A percentile compares a stretch with the other conserved stretches of the same genome.
These are phyloP conservation scores for Lottia gigantea DNA, from an alignment of 2,888 invertebrate species.

Conservation along the genomic window DNA sequence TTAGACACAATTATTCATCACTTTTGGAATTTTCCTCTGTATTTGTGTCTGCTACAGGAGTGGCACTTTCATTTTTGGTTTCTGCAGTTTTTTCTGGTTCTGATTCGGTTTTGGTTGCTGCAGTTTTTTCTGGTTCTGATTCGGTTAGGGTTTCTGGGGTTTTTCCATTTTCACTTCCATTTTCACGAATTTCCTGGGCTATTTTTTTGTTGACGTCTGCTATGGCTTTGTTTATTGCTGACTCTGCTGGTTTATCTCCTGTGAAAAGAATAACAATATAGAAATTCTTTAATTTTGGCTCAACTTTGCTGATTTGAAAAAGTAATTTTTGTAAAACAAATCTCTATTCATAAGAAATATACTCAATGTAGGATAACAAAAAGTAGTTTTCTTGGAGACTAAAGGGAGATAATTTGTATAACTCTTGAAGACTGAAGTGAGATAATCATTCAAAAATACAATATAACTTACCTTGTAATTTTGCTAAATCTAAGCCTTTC, in stretches of 20 bases:
- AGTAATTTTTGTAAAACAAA: too few relatives aligned
- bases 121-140: slow-evolving; percentile 24
- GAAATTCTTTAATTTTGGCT: too few relatives aligned
- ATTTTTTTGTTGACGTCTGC: slow-evolving; percentile 60
- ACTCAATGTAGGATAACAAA: too few relatives aligned
- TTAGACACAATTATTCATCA: too few relatives aligned
- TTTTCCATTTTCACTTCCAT: not conserved
- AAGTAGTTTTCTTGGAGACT: too few relatives aligned
- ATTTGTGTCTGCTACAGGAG: not conserved
- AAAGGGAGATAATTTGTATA: too few relatives aligned
- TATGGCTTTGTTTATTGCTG: slow-evolving; percentile 64
- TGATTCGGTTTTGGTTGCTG: slow-evolving; percentile 14
- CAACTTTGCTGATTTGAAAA: too few relatives aligned
- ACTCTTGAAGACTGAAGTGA: too few relatives aligned
- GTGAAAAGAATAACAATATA: slow-evolving; percentile 8
- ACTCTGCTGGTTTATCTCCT: slow-evolving; percentile 61
- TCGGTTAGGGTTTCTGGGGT: slow-evolving; percentile 15
- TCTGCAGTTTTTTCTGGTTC: slow-evolving; percentile 12
- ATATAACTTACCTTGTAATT: slow-evolving; percentile 43
- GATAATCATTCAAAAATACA: too few relatives aligned
- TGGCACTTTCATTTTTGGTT: slow-evolving; percentile 10
- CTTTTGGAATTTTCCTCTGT: not conserved
- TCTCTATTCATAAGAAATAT: too few relatives aligned
- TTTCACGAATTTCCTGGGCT: slow-evolving; percentile 23
- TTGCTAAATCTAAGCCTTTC: slow-evolving; percentile 59